Base-by-base conservation (phyloP, 1,140 invertebrate genomes). In the Hyles vespertilio region DNA sequence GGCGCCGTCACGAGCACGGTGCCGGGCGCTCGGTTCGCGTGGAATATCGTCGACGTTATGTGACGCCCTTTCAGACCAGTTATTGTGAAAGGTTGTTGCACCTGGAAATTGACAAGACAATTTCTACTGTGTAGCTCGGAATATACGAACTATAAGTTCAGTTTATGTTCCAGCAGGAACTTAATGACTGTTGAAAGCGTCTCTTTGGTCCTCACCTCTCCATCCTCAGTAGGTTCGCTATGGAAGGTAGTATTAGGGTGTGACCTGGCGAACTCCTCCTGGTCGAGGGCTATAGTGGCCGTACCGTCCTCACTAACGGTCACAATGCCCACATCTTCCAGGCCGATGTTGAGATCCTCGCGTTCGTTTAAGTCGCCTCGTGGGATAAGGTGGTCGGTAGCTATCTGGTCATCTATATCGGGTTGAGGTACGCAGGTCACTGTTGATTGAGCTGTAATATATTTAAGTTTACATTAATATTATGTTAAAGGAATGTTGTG, bases 241-340 rank as follows among this genome's bases (percentile, higher is more conserved):
- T 89, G 87, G 69, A 90, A 90, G 0, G 89, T 90, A 0, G 89
- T 90, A 59, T 90, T 90, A 1, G 89, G 89, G 61, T 90, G 89
- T 3, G 84, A 79, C 9, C 86, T 62, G 0, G 87, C 89, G 56
- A 90, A 90, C 72, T 89, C 86, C 71, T 88, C 81, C 36, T 84
- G 76, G 33, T 86, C 74, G 7, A 86, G 53, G 5, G 78, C 63
- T 11, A 85, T 83, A 11, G 79, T 81, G 0, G 79, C 71, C 68
- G 76, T 72, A 6, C 84, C 84, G 33, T 84, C 80, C 54, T 77
- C 81, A 34, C 70, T 77, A 3, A 87, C 84, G 2, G 82, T 84
- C n/a, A 87, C 84, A 9, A 87, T 84, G 33, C 81, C 80, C 3
- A 83, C 81, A 49, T 85, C 82, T 3, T 72, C 75, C 1, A 87